Conservation (phyloP, 2,888 invertebrate species). For the Zonitis immaculata region DNA sequence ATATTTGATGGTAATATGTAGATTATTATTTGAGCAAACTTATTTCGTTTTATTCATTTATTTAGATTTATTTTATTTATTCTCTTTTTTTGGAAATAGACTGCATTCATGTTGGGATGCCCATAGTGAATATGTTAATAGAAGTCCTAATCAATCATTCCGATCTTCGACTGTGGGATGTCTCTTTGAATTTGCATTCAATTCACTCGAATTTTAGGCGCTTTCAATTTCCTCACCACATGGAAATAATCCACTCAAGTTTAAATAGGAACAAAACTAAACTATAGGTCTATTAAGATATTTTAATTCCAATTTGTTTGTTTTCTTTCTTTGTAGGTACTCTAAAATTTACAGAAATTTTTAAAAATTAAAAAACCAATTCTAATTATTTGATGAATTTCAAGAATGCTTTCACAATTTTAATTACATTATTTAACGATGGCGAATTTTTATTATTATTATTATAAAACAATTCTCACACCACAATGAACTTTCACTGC, state of each 20-base stretch:
- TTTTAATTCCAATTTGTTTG: too few species aligned
- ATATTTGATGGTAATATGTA: background rate
- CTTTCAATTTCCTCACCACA: conserved; percentile 26
- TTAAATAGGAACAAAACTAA: conserved; percentile 10
- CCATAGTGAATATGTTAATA: conserved; percentile 21
- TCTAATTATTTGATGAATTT: too few species aligned
- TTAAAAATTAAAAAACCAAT: too few species aligned
- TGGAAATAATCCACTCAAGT: conserved; percentile 8
- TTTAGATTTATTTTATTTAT: background rate
- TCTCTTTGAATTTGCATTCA: conserved; percentile 28
- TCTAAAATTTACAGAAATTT: too few species aligned
- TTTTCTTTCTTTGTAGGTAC: too few species aligned
- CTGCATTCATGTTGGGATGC: background rate
- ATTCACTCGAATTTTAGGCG: conserved; percentile 25
- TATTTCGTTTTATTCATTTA: too few species aligned
- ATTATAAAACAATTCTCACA: too few species aligned
- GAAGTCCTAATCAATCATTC: conserved; percentile 32
- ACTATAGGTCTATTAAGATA: too few species aligned
- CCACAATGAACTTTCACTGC: too few species aligned
- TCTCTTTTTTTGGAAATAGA: background rate
- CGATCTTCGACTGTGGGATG: conserved; percentile 27
- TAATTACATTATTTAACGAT: too few species aligned
- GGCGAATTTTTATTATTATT: too few species aligned
- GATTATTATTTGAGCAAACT: background rate
- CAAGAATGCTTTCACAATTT: too few species aligned